Evolutionary conservation across 2,113 vertebrate species (phyloP).

Genomic region (Perca schrenkii): DNA sequence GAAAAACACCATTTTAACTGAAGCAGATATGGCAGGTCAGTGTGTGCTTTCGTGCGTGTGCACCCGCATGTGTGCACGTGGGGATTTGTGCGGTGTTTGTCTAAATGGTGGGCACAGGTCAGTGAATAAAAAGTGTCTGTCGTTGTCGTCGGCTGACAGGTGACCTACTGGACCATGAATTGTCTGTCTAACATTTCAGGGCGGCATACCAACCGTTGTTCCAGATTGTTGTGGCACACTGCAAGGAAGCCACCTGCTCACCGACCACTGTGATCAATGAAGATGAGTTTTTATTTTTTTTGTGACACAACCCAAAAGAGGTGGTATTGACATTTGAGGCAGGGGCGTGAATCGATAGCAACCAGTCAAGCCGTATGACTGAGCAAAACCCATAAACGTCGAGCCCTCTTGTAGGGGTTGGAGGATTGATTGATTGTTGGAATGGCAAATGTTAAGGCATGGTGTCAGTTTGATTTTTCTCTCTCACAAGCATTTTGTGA

Average conservation of each 20-base stretch:
- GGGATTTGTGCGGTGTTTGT: conserved; percentile 30
- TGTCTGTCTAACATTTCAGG: conserved; percentile 78
- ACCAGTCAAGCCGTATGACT: conserved; percentile 85
- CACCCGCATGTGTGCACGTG: not conserved
- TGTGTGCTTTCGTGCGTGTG: conserved; percentile 16
- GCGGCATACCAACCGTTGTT: conserved; percentile 78
- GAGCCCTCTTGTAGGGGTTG: conserved; percentile 86
- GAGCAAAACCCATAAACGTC: conserved; percentile 92
- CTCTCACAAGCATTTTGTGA: conserved; percentile 36
- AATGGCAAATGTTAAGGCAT: conserved; percentile 86
- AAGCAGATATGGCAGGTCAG: conserved; percentile 32
- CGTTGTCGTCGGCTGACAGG: conserved; percentile 81
- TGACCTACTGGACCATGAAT: conserved; percentile 75
- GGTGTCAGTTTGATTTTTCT: conserved; percentile 60
- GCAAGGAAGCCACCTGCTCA: conserved; percentile 87
- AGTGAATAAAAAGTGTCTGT: conserved; percentile 73
- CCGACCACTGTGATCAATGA: conserved; percentile 92
- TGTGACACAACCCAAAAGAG: conserved; percentile 88
- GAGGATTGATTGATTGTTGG: conserved; percentile 91
- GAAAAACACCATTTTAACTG: conserved; percentile 63
- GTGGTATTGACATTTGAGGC: conserved; percentile 94
- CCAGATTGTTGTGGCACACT: conserved; percentile 84
- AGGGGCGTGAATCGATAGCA: conserved; percentile 90
- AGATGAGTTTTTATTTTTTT: conserved; percentile 77
- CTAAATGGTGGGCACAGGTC: conserved; percentile 77